phyloP scores from a whole-genome alignment of 2,797 vertebrate species.

The Enteromius unitaeniatus region DNA sequence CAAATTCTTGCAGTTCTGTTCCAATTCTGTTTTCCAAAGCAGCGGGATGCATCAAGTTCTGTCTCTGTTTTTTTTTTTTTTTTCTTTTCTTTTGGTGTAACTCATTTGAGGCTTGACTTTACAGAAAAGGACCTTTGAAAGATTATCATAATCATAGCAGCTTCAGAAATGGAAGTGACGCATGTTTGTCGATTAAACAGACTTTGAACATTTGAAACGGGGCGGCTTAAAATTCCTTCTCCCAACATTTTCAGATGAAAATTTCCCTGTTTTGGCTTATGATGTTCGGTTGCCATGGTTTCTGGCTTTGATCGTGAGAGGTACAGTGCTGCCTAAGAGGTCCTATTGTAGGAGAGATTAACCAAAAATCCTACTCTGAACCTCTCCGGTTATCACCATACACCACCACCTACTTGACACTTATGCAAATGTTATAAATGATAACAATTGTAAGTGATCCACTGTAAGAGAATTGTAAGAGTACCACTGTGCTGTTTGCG shows the following conservation, averaged over 20 bases:
- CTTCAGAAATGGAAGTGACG: constrained; percentile 31
- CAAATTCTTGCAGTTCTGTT: not conserved
- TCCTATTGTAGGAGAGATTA: constrained; percentile 65
- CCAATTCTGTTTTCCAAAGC: not conserved
- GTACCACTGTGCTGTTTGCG: not conserved
- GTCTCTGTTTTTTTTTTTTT: not conserved
- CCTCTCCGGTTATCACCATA: constrained; percentile 44
- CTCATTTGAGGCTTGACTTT: not conserved
- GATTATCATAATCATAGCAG: constrained; percentile 38
- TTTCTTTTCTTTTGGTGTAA: not conserved
- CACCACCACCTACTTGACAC: constrained; percentile 32
- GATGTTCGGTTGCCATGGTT: constrained; percentile 79
- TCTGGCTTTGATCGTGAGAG: constrained; percentile 74
- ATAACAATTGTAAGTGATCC: not conserved
- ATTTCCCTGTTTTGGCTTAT: constrained; percentile 56
- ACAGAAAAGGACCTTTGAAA: constrained; percentile 23
- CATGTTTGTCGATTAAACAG: constrained; percentile 54
- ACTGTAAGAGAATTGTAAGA: not conserved
- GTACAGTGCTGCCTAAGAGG: constrained; percentile 65
- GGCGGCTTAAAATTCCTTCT: constrained; percentile 48
- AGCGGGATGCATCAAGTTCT: not conserved
- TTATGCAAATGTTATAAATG: not conserved
- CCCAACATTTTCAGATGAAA: constrained; percentile 41
- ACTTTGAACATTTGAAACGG: constrained; percentile 41
- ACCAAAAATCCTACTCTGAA: constrained; percentile 62